Evolutionary conservation across 2,888 invertebrate species (phyloP), one percentile per base, ranked within the genome.

Genomic region (Chouioia cunea): DNA sequence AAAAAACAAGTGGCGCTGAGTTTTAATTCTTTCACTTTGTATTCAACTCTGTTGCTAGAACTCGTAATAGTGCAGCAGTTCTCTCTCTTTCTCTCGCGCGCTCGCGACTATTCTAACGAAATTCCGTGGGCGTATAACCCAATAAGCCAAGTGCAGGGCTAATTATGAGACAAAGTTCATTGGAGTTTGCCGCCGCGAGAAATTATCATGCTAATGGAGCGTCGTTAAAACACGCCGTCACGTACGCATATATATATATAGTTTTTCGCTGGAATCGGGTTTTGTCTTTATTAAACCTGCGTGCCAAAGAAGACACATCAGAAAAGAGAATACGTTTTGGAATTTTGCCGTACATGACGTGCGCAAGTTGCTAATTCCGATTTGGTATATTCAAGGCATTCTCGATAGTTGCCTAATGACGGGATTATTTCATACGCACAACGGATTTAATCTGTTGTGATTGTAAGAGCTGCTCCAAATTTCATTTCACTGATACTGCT

Each of bases 111-210:
- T 8, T 27, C 22, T 59, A 53, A 53, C 58, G 58, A 66, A 52
- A 59, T 59, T 65, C 44, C 44, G 22, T 14, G 16, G 27, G 12
- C 57, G 8, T 20, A 52, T 59, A 59, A 59, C 46, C 15, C 46
- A 59, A 66, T 65, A 65, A 58, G n/a, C 65, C 60, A 27, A 20
- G 65, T 27, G 53, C 18, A 4, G 27, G 27, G 27, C 65, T 64
- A 65, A 70, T 70, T 65, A 59, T 48, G 56, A 59, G 44, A 65
- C 43, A 46, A 60, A 60, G 60, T 60, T 70, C 47, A 65, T 65
- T 18, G 18, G 20, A 52, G 53, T 57, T 46, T 54, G 27, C 27
- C 50, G 47, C 47, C 48, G 44, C 22, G n/a, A 27, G 53, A 44
- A 65, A 53, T 65, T 70, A 60, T 70, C 50, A 65, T 69, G 64